These are phyloP conservation scores for Mormyrus proboscirostris DNA, from an alignment of 2,797 vertebrate genomes.

Conservation along the genomic window DNA sequence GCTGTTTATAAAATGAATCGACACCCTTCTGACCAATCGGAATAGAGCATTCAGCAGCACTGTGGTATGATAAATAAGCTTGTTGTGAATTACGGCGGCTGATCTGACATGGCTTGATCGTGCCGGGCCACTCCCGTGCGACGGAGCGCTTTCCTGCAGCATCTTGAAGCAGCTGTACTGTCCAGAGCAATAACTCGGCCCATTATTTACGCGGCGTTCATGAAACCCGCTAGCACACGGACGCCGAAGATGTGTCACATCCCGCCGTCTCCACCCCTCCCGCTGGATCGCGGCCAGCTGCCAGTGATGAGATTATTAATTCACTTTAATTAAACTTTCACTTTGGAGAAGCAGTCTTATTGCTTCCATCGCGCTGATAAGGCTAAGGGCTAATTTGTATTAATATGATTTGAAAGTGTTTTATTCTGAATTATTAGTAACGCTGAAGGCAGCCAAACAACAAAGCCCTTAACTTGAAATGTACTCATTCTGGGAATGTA, in stretches of 20 bases:
- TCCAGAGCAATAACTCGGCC: background rate
- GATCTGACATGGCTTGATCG: background rate
- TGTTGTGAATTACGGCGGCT: background rate
- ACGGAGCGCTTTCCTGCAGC: background rate
- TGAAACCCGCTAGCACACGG: background rate
- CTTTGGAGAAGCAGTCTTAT: slow-evolving; percentile 10
- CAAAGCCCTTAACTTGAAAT: background rate
- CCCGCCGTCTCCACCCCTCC: background rate
- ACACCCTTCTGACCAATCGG: background rate
- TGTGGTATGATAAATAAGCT: background rate
- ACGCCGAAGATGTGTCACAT: background rate
- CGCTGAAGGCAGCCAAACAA: background rate
- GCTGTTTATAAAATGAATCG: background rate
- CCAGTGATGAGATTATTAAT: slow-evolving; percentile 15
- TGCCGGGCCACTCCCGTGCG: background rate
- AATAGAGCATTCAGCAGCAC: background rate
- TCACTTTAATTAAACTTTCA: slow-evolving; percentile 6
- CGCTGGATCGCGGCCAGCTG: background rate
- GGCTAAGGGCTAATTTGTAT: slow-evolving; percentile 14
- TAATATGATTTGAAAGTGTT: background rate
- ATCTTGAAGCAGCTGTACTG: background rate
- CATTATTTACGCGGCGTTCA: background rate
- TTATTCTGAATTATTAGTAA: background rate
- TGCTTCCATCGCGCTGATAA: background rate
- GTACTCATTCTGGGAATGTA: background rate